A percentile compares a stretch with the other conserved stretches of the same genome.
Evolutionary conservation across 2,888 invertebrate genomes (phyloP).

Genomic region (Andricus quercusramuli): DNA sequence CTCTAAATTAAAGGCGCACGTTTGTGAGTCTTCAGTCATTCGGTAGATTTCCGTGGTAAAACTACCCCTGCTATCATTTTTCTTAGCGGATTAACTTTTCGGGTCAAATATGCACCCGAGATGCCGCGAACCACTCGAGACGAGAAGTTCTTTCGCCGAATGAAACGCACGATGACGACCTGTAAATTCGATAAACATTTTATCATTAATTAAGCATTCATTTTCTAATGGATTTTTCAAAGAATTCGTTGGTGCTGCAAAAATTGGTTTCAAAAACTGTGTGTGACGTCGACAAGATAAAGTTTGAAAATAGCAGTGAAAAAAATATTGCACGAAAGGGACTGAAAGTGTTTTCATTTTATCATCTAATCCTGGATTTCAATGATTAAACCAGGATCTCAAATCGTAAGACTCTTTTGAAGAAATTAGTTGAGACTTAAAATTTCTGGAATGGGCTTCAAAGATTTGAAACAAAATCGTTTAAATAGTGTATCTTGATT

Average conservation of each 20-base stretch:
- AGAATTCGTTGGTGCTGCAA: background rate
- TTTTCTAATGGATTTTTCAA: background rate
- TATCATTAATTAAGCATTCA: background rate
- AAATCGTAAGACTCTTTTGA: background rate
- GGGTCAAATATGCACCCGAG: conserved; percentile 16
- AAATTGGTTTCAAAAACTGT: background rate
- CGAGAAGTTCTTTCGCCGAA: conserved; percentile 19
- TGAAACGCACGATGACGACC: conserved; percentile 7
- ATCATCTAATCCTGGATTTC: background rate
- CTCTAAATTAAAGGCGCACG: conserved; percentile 76
- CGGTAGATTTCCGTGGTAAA: conserved; percentile 71
- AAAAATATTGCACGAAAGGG: background rate
- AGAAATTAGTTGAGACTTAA: background rate
- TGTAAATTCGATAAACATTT: conserved; percentile 13
- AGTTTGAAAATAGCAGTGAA: background rate
- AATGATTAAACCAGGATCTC: background rate
- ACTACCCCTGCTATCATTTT: conserved; percentile 49
- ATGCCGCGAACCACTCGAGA: conserved; percentile 21
- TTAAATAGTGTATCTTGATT: background rate
- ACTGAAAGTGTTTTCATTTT: background rate
- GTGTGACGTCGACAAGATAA: background rate
- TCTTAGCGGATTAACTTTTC: conserved; percentile 11
- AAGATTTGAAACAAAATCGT: background rate
- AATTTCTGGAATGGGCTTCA: background rate
- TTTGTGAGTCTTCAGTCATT: conserved; percentile 75